Evolutionary conservation across 2,113 vertebrate species (phyloP).

Genomic region (Leucopsar rothschildi): DNA sequence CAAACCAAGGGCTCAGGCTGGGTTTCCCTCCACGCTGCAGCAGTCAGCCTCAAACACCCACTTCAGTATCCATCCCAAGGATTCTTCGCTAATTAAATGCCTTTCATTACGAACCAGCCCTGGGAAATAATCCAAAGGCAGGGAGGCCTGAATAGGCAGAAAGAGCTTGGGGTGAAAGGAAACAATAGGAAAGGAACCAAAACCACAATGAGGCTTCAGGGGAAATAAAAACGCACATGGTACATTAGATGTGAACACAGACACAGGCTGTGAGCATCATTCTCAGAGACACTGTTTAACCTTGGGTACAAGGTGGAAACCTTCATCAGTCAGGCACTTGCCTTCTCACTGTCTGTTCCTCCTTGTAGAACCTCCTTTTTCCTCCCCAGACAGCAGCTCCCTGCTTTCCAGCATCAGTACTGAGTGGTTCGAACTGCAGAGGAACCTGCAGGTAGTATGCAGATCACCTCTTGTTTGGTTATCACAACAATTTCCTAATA

Average conservation of each 20-base stretch:
- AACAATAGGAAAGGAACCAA: not conserved
- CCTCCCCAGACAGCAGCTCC: not conserved
- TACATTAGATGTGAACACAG: not conserved
- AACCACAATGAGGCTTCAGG: not conserved
- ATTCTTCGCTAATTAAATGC: not conserved
- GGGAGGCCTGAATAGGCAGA: not conserved
- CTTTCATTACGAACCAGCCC: not conserved
- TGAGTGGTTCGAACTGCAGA: not conserved
- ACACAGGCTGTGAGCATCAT: not conserved
- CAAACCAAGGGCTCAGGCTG: fast-evolving
- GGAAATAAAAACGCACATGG: fast-evolving
- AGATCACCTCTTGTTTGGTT: not conserved
- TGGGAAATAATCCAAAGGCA: conserved; percentile 9
- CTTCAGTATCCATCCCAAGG: not conserved
- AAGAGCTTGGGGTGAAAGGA: not conserved
- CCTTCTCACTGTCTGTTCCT: not conserved
- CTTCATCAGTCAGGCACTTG: not conserved
- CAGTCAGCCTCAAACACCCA: not conserved
- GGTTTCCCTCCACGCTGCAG: not conserved
- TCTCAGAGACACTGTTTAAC: not conserved
- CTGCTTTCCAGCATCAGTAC: not conserved
- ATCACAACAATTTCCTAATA: not conserved
- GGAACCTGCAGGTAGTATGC: not conserved
- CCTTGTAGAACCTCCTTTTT: not conserved
- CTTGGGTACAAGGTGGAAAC: not conserved